Base-by-base conservation (phyloP, 2,113 vertebrate genomes). In the Probosciger aterrimus region DNA sequence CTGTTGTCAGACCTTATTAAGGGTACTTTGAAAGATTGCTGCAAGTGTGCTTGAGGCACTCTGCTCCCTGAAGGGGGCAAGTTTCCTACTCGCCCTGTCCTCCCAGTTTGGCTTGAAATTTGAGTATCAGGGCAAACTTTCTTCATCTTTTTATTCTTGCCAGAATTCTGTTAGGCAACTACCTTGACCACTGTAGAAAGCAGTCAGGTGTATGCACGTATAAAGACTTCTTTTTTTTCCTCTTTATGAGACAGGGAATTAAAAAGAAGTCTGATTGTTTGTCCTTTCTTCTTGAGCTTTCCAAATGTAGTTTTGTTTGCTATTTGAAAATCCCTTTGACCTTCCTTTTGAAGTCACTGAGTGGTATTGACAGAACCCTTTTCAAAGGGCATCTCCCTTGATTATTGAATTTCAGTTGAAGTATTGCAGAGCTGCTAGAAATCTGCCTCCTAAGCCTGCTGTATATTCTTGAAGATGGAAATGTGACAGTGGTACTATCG, bases 351-450 rank as follows among this genome's bases (percentile, higher is more conserved):
- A 87, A 96, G 73, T 71, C 81, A 47, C 10, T 27, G 65, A 75
- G 47, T 75, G 44, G 44, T 88, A 86, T 89, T 93, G 84, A 93
- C 71, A 35, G 39, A 77, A 95, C 90, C 62, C 59, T 86, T 71
- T 55, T 74, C 79, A 96, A 96, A 97, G 81, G 86, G 39, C 82
- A 94, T 87, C 47, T 83, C 55, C 77, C 91, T 82, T 82, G 79
- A 88, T 88, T 64, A 39, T 27, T 73, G 67, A 88, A 16, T 90
- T 96, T 92, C 85, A 74, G 59, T 18, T 90, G 63, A 67, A 82
- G 37, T 87, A 73, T 75, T 83, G 71, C 68, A 0, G 46, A 83
- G 81, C 83, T 76, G 64, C 82, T 91, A 33, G 90, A 95, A 87
- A 85, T 86, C 60, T 60, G 41, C 33, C 65, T 95, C 27, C 11